A percentile compares a stretch with the other conserved stretches of the same genome.
Evolutionary conservation across 2,888 invertebrate genomes (phyloP).

Genomic region (Tineola bisselliella): DNA sequence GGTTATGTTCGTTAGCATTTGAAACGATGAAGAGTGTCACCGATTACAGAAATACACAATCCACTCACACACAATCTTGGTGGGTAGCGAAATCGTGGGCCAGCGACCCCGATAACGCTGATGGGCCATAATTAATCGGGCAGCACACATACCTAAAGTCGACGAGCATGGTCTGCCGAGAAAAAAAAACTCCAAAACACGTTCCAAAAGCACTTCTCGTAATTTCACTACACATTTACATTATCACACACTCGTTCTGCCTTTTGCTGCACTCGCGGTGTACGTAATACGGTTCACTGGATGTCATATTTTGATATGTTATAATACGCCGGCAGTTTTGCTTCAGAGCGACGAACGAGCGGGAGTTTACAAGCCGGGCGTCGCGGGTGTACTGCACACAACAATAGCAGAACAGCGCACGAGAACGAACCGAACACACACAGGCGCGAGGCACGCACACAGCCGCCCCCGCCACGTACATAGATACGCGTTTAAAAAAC

Average conservation of each 20-base stretch:
- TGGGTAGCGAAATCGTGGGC: conserved; percentile 50
- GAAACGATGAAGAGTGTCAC: conserved; percentile 31
- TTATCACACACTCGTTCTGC: conserved; percentile 57
- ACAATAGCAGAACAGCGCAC: conserved; percentile 48
- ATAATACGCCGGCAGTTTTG: conserved; percentile 48
- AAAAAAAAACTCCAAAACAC: conserved; percentile 45
- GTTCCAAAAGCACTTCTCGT: conserved; percentile 32
- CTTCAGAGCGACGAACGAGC: conserved; percentile 36
- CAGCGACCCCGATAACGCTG: conserved; percentile 49
- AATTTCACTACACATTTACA: conserved; percentile 41
- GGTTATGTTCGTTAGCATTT: conserved; percentile 17
- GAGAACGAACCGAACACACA: conserved; percentile 47
- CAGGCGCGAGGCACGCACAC: conserved; percentile 31
- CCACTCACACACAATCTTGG: conserved; percentile 24
- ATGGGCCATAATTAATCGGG: conserved; percentile 60
- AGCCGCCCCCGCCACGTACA: neutral
- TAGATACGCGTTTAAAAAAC: conserved; percentile 56
- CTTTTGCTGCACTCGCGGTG: conserved; percentile 60
- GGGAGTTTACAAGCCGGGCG: conserved; percentile 35
- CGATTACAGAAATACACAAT: conserved; percentile 43
- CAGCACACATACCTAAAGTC: conserved; percentile 62
- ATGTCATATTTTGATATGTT: conserved; percentile 55
- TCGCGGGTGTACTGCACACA: conserved; percentile 58
- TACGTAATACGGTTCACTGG: conserved; percentile 53
- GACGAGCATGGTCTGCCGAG: conserved; percentile 49